Base-by-base conservation (phyloP, 2,113 vertebrate species). In the Chlamydotis undulata region DNA sequence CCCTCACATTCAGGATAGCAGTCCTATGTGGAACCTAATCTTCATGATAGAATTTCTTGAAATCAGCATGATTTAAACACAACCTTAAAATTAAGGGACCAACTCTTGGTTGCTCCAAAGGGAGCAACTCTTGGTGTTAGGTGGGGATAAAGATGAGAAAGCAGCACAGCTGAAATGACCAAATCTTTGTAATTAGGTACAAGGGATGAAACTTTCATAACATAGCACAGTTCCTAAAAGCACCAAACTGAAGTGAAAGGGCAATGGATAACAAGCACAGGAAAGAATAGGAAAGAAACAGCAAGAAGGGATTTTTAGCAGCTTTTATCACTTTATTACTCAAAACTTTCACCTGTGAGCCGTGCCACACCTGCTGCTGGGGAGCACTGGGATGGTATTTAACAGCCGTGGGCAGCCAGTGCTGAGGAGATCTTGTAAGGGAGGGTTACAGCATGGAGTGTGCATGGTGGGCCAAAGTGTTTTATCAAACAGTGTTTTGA, bases 341-440 rank as follows among this genome's bases (percentile, higher is more conserved):
- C 50, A 59, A 65, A 82, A 31, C 28, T 35, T 74, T 60, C 61
- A 61, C 63, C 47, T 79, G 24, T 25, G 61, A 87, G 43, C 63
- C 24, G 31, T n/a, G 77, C 12, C 43, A 78, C 70, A 78, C 57
- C 63, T 73, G 63, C 53, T 73, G 67, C 68, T 59, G 64, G 55
- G 71, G 60, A 68, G 31, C 52, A 37, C 39, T 1, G 1, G n/a
- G 52, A 33, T 63, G n/a, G 35, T 60, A 2, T 59, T 43, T 14
- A 64, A 33, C 14, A 81, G 39, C 49, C 14, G 7, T 29, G 50
- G 65, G n/a, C 49, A 83, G 17, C 8, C 3, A 43, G 31, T 0
- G 0, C 1, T 29, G 33, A 4, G 3, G 14, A 19, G 24, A 0
- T 14, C 0, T 7, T 86, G 28, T 0, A 9, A 26, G 3, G 6